Percentiles rank a stretch among this genome's conserved stretches.
Evolutionary conservation across 2,888 invertebrate genomes (phyloP).

Genomic region (Protonemura montana): DNA sequence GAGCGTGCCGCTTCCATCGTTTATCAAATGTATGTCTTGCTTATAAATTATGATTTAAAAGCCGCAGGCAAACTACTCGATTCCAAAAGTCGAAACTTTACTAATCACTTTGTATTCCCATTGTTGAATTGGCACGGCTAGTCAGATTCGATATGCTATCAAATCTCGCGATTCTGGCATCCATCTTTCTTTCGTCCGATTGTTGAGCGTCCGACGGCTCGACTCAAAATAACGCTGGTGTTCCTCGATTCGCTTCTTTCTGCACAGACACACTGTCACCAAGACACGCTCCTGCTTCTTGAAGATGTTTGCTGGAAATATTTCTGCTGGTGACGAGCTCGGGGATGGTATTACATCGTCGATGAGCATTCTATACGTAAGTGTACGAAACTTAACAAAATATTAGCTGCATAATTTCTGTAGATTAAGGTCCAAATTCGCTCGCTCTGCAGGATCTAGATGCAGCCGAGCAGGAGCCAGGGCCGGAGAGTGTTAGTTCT

Average conservation of each 20-base stretch:
- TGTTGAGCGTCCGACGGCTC: neutral
- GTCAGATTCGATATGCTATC: no score
- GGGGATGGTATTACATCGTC: neutral
- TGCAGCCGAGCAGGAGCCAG: neutral
- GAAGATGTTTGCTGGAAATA: neutral
- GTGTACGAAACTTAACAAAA: neutral
- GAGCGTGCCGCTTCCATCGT: no score
- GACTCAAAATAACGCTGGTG: neutral
- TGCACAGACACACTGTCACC: neutral
- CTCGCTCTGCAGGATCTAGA: neutral
- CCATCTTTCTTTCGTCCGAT: neutral
- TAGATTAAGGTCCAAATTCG: neutral
- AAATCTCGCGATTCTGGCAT: no score
- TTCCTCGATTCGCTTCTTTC: neutral
- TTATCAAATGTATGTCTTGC: no score
- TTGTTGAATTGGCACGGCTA: no score
- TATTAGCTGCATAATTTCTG: neutral
- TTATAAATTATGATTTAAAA: no score
- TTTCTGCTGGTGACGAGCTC: neutral
- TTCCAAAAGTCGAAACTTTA: no score
- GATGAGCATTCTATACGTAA: neutral
- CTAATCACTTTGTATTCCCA: no score
- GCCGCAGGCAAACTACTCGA: no score
- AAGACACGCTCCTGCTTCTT: neutral
- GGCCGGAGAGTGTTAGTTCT: neutral